Percentiles rank a stretch among this genome's conserved stretches.
These are phyloP conservation scores for Nomada ruficornis DNA, from an alignment of 2,888 invertebrate species.

Conservation along the genomic window DNA sequence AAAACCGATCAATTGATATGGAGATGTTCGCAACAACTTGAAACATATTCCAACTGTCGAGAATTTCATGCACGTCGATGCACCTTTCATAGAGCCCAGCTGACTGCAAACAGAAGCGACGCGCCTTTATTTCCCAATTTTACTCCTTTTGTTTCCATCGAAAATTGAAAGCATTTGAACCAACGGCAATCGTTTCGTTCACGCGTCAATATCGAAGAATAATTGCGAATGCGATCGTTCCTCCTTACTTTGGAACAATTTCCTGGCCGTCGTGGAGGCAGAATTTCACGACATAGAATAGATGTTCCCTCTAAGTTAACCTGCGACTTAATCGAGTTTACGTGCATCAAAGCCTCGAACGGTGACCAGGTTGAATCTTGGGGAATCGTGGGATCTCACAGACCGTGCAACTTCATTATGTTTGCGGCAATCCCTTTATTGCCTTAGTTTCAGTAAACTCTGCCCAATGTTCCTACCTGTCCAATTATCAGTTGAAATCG, in stretches of 20 bases:
- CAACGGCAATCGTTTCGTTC: background rate
- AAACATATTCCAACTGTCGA: background rate
- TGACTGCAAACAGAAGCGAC: background rate
- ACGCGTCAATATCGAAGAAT: background rate
- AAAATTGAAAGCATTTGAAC: background rate
- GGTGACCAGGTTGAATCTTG: constrained; percentile 16
- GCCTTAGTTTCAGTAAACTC: constrained; percentile 20
- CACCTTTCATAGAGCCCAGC: background rate
- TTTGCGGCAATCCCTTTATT: constrained; percentile 5
- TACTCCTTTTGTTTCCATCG: no score
- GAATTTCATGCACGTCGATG: constrained; percentile 2
- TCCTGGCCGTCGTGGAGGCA: background rate
- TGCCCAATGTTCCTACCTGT: background rate
- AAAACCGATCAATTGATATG: background rate
- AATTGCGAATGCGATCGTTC: background rate
- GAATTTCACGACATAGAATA: constrained; percentile 19
- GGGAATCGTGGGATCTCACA: constrained; percentile 23
- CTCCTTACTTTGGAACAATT: constrained; percentile 3
- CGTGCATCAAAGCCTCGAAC: constrained; percentile 46
- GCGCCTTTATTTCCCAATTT: background rate
- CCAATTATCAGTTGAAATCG: background rate
- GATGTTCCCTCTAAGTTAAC: constrained; percentile 27
- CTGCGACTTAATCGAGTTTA: constrained; percentile 62
- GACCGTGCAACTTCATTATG: constrained; percentile 31
- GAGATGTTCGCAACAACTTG: background rate